Evolutionary conservation across 35 echinoderm and acorn worm species (phyloP).

Genomic region (Stichopus chloronotus): DNA sequence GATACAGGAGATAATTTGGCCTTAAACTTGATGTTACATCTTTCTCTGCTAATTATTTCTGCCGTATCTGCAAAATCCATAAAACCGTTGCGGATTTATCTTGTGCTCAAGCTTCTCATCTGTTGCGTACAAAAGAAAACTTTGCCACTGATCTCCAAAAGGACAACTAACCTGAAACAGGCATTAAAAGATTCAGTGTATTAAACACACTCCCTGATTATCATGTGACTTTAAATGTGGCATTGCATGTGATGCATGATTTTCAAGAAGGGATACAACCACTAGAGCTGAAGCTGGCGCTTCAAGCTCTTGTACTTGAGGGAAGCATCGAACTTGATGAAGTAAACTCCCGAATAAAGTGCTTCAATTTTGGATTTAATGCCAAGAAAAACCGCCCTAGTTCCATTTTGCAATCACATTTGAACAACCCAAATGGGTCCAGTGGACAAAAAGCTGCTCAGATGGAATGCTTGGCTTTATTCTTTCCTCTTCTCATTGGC

Average conservation of each 20-base stretch:
- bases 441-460: slow-evolving; percentile 73
- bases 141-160: slow-evolving; percentile 21
- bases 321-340: slow-evolving; percentile 55
- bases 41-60: slow-evolving; percentile 65
- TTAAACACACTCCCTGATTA: slow-evolving; percentile 63
- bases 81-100: neutral
- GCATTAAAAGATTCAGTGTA: slow-evolving; percentile 16
- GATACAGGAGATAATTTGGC: slow-evolving; percentile 68
- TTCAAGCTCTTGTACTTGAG: slow-evolving; percentile 37
- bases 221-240: slow-evolving; percentile 62
- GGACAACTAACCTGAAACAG: slow-evolving; percentile 53
- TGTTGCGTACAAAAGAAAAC: slow-evolving; percentile 25
- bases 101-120: slow-evolving; percentile 29
- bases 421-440: slow-evolving; percentile 56
- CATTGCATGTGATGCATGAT: slow-evolving; percentile 71
- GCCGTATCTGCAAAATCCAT: slow-evolving; percentile 60
- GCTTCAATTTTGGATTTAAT: slow-evolving; percentile 55
- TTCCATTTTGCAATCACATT: slow-evolving; percentile 4
- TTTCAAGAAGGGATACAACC: slow-evolving; percentile 68
- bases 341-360: slow-evolving; percentile 49
- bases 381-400: slow-evolving; percentile 62
- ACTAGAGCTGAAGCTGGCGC: slow-evolving; percentile 56
- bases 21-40: neutral
- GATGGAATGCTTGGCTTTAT: slow-evolving; percentile 25
- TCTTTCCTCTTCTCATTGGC: slow-evolving; percentile 50